phyloP scores from a whole-genome alignment of 2,113 vertebrate genomes.

The Terrapene triunguis region DNA sequence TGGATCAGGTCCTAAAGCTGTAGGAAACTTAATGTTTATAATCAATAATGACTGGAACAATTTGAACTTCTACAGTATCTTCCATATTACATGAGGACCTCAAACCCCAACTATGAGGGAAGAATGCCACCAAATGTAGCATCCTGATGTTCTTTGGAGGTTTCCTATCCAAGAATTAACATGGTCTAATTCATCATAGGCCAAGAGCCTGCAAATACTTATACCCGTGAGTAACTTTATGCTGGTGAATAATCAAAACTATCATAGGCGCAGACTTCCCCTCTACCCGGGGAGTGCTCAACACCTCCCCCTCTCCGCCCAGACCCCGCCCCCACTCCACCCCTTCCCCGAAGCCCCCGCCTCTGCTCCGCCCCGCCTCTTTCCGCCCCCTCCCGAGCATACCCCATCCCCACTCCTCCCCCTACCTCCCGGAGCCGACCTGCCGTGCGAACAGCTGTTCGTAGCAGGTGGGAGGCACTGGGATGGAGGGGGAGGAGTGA shows the following conservation, averaged over 20 bases:
- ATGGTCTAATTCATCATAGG: background rate
- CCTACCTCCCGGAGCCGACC: too few relatives aligned
- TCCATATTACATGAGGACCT: fast-evolving
- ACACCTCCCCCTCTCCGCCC: too few relatives aligned
- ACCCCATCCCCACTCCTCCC: too few relatives aligned
- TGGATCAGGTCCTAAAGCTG: background rate
- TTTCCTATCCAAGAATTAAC: background rate
- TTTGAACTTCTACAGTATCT: background rate
- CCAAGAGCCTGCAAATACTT: background rate
- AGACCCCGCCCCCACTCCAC: too few relatives aligned
- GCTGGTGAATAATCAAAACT: background rate
- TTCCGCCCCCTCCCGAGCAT: too few relatives aligned
- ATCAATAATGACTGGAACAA: background rate
- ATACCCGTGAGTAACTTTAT: background rate
- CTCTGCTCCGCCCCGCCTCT: too few relatives aligned
- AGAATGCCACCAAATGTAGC: background rate
- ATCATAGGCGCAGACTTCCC: too few relatives aligned
- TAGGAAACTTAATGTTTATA: background rate
- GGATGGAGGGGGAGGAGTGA: too few relatives aligned
- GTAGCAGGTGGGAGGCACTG: too few relatives aligned
- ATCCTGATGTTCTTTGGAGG: background rate
- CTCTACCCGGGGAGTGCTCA: too few relatives aligned
- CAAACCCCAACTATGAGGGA: background rate
- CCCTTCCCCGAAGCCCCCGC: too few relatives aligned
- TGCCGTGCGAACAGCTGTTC: too few relatives aligned